Conservation (phyloP, 2,113 vertebrate species). For the Eulemur rufifrons region DNA sequence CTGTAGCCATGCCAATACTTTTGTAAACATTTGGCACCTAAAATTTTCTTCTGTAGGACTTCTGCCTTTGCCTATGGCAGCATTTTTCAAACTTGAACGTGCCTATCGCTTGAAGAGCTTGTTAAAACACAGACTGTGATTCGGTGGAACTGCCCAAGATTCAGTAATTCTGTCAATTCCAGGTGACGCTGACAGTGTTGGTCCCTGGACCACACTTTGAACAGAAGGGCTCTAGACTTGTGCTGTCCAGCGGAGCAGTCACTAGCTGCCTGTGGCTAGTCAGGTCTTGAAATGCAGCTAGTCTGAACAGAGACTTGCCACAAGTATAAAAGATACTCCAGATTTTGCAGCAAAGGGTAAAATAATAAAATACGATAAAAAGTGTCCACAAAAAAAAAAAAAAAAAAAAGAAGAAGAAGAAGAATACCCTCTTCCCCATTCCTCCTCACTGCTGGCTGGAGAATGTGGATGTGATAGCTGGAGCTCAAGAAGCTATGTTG, state of each 20-base stretch:
- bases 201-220: background rate
- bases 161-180: background rate
- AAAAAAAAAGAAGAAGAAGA: background rate
- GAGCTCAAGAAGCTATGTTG: background rate
- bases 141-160: background rate
- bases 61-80: background rate
- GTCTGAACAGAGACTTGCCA: background rate
- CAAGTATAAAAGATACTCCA: background rate
- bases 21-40: background rate
- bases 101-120: background rate
- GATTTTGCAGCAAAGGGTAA: background rate
- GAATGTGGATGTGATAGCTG: background rate
- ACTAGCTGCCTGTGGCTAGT: fast-evolving
- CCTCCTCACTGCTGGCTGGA: background rate
- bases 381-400: background rate
- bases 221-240: background rate
- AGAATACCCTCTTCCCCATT: background rate
- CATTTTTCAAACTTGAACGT: background rate
- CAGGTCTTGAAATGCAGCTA: background rate
- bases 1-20: background rate
- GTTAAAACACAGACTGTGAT: background rate
- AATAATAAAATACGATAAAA: background rate
- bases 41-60: background rate
- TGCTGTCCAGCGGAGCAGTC: fast-evolving
- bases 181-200: background rate